phyloP scores from a whole-genome alignment of 2,797 vertebrate genomes.

The Sebastes iracundus region DNA sequence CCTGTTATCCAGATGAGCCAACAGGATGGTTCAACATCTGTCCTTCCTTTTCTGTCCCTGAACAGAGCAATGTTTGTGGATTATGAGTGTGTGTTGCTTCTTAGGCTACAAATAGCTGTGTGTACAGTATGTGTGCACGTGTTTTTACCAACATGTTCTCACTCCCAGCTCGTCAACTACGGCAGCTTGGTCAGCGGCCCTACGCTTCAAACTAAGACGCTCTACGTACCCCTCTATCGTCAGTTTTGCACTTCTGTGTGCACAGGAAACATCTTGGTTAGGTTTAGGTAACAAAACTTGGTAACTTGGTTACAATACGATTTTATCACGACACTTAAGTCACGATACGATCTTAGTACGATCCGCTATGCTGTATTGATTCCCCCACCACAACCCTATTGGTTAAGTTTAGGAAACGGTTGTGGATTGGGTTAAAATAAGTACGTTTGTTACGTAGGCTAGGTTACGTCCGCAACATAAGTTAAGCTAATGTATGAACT shows the following conservation, averaged over 20 bases:
- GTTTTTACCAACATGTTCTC: background rate
- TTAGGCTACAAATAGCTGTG: background rate
- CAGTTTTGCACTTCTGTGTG: background rate
- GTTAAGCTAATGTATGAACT: too few relatives aligned
- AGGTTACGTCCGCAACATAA: too few relatives aligned
- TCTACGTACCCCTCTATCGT: background rate
- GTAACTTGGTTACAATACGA: too few relatives aligned
- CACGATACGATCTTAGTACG: too few relatives aligned
- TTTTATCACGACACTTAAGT: too few relatives aligned
- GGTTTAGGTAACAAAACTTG: background rate
- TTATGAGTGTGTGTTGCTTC: background rate
- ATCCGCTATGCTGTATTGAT: background rate
- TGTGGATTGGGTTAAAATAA: background rate
- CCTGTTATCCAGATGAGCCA: constrained; percentile 11
- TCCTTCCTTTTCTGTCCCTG: background rate
- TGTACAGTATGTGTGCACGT: background rate
- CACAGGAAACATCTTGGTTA: too few relatives aligned
- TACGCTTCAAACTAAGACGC: background rate
- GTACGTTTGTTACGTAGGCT: background rate
- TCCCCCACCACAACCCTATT: background rate
- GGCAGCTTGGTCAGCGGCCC: background rate
- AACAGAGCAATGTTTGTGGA: background rate
- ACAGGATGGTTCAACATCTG: background rate
- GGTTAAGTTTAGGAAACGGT: background rate
- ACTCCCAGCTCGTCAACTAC: background rate